Conservation (phyloP, 1,140 invertebrate species). For the Tetragonula clypearis region DNA sequence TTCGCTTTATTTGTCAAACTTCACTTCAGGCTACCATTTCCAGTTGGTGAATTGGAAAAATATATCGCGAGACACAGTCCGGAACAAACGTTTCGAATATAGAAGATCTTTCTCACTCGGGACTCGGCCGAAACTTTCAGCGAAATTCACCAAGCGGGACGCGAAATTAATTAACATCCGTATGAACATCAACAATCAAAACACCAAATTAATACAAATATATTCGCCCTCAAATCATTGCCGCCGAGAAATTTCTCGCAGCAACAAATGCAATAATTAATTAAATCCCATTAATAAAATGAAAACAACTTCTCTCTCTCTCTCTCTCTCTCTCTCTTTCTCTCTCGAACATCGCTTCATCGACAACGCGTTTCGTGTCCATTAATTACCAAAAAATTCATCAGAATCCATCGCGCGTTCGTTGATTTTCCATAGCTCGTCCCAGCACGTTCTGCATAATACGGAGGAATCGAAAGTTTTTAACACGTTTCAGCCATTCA, state of each 20-base stretch:
- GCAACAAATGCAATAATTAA: neutral
- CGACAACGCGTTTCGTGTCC: neutral
- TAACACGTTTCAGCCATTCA: conserved; percentile 34
- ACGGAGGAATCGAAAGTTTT: conserved; percentile 6
- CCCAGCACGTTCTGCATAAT: neutral
- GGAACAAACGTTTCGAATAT: too few relatives aligned
- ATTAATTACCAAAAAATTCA: neutral
- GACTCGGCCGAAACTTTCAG: too few relatives aligned
- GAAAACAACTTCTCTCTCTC: neutral
- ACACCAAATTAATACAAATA: neutral
- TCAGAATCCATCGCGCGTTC: neutral
- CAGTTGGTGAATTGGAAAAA: too few relatives aligned
- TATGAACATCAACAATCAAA: neutral
- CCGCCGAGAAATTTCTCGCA: neutral
- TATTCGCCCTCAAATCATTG: neutral
- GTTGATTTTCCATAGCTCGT: neutral
- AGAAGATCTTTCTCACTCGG: too few relatives aligned
- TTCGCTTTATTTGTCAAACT: too few relatives aligned
- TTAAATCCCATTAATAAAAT: neutral
- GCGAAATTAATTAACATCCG: too few relatives aligned
- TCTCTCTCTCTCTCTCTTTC: too few relatives aligned
- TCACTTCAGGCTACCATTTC: too few relatives aligned
- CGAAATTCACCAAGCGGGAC: too few relatives aligned
- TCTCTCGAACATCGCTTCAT: neutral
- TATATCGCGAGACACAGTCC: too few relatives aligned